Conservation (phyloP, 2,888 invertebrate species). For the Pyrrhia umbra region DNA sequence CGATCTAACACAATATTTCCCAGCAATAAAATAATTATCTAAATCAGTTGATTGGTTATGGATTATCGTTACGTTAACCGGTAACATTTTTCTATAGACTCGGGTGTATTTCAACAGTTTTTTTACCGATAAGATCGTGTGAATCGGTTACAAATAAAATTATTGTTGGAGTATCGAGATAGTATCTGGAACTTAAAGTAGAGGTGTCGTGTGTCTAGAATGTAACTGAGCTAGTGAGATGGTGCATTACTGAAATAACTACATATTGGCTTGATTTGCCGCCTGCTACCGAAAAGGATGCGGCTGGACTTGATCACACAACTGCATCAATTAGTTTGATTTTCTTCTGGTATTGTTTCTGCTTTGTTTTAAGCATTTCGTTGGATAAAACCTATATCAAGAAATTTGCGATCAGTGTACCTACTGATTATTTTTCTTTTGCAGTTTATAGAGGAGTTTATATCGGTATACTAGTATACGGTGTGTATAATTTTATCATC, state of each 20-base stretch:
- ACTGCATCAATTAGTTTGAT: conserved; percentile 51
- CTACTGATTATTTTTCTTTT: too few species aligned
- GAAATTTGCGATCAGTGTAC: not conserved
- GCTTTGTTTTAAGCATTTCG: conserved; percentile 19
- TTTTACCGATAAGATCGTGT: conserved; percentile 58
- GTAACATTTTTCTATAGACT: conserved; percentile 44
- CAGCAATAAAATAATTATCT: conserved; percentile 62
- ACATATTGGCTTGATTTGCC: conserved; percentile 62
- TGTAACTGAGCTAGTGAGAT: conserved; percentile 66
- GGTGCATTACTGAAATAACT: conserved; percentile 74
- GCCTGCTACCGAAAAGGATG: conserved; percentile 47
- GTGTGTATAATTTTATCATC: too few species aligned
- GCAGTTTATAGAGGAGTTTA: too few species aligned
- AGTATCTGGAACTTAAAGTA: conserved; percentile 39
- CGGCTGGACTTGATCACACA: conserved; percentile 41
- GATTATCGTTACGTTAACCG: conserved; percentile 48
- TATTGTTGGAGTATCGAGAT: conserved; percentile 49
- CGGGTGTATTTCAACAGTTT: conserved; percentile 36
- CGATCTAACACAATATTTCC: conserved; percentile 47
- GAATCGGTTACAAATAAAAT: conserved; percentile 43
- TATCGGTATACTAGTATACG: too few species aligned
- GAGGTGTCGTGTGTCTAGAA: conserved; percentile 55
- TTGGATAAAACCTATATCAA: not conserved
- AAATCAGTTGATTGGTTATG: conserved; percentile 58
- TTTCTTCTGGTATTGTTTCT: conserved; percentile 54